A percentile compares a stretch with the other conserved stretches of the same genome.
These are phyloP conservation scores for Neosilurus hyrtlii DNA, from an alignment of 2,797 vertebrate genomes.

Conservation along the genomic window DNA sequence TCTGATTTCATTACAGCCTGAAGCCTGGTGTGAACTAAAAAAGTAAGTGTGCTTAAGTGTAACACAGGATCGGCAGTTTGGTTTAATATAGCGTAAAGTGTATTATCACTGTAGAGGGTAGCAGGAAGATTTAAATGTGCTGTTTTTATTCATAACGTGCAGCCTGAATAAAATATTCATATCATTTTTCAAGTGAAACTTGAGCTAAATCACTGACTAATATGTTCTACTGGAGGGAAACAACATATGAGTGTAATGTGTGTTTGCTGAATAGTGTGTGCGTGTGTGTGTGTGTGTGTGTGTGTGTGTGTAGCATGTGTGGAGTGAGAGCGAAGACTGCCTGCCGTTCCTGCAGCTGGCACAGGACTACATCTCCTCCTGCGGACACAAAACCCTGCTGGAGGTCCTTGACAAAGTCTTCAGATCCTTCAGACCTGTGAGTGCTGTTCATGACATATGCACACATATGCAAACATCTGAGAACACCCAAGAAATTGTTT, in stretches of 20 bases:
- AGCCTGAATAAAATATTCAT: background rate
- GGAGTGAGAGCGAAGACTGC: conserved; percentile 98
- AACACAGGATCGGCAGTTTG: background rate
- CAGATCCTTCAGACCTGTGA: conserved; percentile 96
- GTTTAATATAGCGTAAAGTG: background rate
- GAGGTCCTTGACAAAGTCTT: conserved; percentile 98
- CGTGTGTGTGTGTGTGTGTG: conserved; percentile 7
- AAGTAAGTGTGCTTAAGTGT: background rate
- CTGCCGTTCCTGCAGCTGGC: conserved; percentile 94
- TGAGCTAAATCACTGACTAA: background rate
- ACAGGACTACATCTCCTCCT: conserved; percentile 98
- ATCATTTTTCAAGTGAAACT: background rate
- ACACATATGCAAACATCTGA: background rate
- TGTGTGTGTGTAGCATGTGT: conserved; percentile 82
- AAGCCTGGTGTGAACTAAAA: background rate
- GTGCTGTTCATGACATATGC: conserved; percentile 53
- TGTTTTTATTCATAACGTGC: background rate
- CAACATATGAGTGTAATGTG: background rate
- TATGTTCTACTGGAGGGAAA: background rate
- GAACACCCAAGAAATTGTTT: too few species aligned
- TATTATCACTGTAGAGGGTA: background rate
- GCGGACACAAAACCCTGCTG: conserved; percentile 95
- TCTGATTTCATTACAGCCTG: background rate
- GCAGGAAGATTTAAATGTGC: background rate
- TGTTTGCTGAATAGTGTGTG: background rate